Evolutionary conservation across 2,113 vertebrate species (phyloP).

Genomic region (Onychorhynchus coronatus): DNA sequence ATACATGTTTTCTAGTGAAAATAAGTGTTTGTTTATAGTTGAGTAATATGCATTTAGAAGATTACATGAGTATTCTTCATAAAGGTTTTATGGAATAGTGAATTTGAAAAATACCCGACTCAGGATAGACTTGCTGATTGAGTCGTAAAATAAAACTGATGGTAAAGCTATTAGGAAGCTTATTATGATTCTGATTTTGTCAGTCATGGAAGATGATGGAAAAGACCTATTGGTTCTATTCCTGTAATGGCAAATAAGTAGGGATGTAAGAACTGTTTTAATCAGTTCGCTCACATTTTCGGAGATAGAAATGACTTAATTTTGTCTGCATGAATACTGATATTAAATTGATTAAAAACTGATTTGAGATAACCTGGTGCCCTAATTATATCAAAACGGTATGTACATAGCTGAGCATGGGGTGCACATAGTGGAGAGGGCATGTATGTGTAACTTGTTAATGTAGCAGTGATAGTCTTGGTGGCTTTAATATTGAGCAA

Average conservation of each 20-base stretch:
- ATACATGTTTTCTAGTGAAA: background rate
- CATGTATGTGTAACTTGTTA: background rate
- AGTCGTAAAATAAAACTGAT: background rate
- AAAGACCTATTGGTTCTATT: constrained; percentile 60
- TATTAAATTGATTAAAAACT: background rate
- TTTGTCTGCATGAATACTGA: background rate
- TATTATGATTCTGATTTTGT: background rate
- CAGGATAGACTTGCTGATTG: background rate
- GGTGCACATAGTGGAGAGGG: background rate
- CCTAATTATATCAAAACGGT: background rate
- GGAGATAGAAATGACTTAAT: background rate
- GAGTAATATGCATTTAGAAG: background rate
- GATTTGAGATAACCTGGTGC: background rate
- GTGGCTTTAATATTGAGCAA: background rate
- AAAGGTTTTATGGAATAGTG: background rate
- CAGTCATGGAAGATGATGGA: constrained; percentile 43
- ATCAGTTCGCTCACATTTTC: background rate
- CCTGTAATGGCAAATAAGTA: background rate
- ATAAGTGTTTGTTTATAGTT: background rate
- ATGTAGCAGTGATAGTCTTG: background rate
- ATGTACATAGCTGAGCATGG: background rate
- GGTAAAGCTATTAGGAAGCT: background rate
- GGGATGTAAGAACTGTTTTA: background rate
- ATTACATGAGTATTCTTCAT: background rate
- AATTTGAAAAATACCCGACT: background rate